Conservation (phyloP, 2,888 invertebrate species). For the Clostera curtula region DNA sequence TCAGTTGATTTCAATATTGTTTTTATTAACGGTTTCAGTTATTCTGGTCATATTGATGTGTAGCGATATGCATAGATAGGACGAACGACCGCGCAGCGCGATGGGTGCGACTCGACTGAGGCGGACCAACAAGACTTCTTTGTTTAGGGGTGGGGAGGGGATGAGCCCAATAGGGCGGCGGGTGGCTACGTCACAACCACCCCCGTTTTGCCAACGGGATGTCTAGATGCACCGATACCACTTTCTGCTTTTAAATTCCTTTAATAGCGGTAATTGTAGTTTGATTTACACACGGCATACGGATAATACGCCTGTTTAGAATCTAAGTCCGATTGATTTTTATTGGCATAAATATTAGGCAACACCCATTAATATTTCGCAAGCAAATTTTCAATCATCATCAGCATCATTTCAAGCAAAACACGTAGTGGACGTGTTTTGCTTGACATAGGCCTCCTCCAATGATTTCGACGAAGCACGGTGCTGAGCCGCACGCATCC, state of each 20-base stretch:
- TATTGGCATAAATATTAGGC: too few relatives aligned
- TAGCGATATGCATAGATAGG: conserved; percentile 35
- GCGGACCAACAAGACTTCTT: conserved; percentile 16
- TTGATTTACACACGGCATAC: conserved; percentile 10
- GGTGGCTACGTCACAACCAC: conserved; percentile 43
- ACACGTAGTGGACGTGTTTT: too few relatives aligned
- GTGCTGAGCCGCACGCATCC: too few relatives aligned
- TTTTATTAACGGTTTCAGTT: conserved; percentile 38
- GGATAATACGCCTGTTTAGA: too few relatives aligned
- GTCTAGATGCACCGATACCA: conserved; percentile 28
- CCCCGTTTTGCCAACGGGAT: conserved; percentile 29
- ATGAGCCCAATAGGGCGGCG: conserved; percentile 22
- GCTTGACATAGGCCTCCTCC: too few relatives aligned
- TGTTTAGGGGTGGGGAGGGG: conserved; percentile 31
- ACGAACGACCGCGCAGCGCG: conserved; percentile 47
- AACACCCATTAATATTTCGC: too few relatives aligned
- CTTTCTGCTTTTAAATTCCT: conserved; percentile 17
- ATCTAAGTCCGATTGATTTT: too few relatives aligned
- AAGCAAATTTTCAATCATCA: too few relatives aligned
- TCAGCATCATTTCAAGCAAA: too few relatives aligned
- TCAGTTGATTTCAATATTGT: conserved; percentile 17
- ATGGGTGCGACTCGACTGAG: conserved; percentile 60
- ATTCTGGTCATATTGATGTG: conserved; percentile 51
- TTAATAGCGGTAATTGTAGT: conserved; percentile 17
- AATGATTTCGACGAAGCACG: too few relatives aligned